These are phyloP conservation scores for Polyommatus iphigenia DNA, from an alignment of 2,888 invertebrate species.

Conservation along the genomic window DNA sequence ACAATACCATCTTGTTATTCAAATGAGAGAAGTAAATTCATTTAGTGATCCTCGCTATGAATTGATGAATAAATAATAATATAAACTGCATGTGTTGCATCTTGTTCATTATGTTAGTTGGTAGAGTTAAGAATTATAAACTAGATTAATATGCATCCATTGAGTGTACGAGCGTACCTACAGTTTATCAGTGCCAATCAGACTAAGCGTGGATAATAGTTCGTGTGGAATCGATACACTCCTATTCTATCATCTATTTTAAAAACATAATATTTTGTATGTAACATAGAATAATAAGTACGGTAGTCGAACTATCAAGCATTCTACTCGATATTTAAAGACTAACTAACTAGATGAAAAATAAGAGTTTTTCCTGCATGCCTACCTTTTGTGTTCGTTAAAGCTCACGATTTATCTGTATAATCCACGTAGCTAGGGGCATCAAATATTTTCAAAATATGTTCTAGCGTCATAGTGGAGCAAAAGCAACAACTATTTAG, in stretches of 20 bases:
- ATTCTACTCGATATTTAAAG: too few species aligned
- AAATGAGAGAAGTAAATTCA: slow-evolving; percentile 21
- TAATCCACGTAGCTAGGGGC: not conserved
- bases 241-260: too few species aligned
- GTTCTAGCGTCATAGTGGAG: not conserved
- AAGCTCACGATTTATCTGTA: not conserved
- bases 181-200: not conserved
- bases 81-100: not conserved
- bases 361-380: too few species aligned
- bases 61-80: not conserved
- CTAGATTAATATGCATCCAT: too few species aligned
- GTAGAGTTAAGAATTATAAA: not conserved
- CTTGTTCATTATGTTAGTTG: not conserved
- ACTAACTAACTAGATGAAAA: too few species aligned
- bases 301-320: too few species aligned
- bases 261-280: too few species aligned
- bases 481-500: not conserved
- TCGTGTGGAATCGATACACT: too few species aligned
- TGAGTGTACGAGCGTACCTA: not conserved
- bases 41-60: slow-evolving; percentile 17
- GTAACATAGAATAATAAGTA: too few species aligned
- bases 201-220: too few species aligned
- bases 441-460: not conserved
- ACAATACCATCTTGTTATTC: slow-evolving; percentile 28
- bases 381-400: too few species aligned